phyloP scores from a whole-genome alignment of 2,113 vertebrate genomes.

The crab-eating macaque (Macaca fascicularis) region T2T-MFA8v1.1 NC_088384.1:119011501-119012000 shows the following conservation, averaged over 20 bases:
- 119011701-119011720: too few relatives aligned
- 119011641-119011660: too few relatives aligned
- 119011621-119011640: too few relatives aligned
- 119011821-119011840: not conserved
- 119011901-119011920: not conserved
- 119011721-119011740: too few relatives aligned
- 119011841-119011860: not conserved
- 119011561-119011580: too few relatives aligned
- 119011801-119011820: not conserved
- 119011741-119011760: not conserved
- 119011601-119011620: too few relatives aligned
- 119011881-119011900: not conserved
- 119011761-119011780: not conserved
- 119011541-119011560: too few relatives aligned
- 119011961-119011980: not conserved
- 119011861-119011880: not conserved
- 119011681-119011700: too few relatives aligned
- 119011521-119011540: too few relatives aligned
- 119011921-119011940: conserved; percentile 21
- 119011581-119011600: too few relatives aligned
- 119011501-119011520: too few relatives aligned
- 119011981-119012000: not conserved
- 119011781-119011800: not conserved
- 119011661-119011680: too few relatives aligned
- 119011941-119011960: conserved; percentile 33